phyloP scores from a whole-genome alignment of 2,797 vertebrate genomes.

The Anableps anableps region DNA sequence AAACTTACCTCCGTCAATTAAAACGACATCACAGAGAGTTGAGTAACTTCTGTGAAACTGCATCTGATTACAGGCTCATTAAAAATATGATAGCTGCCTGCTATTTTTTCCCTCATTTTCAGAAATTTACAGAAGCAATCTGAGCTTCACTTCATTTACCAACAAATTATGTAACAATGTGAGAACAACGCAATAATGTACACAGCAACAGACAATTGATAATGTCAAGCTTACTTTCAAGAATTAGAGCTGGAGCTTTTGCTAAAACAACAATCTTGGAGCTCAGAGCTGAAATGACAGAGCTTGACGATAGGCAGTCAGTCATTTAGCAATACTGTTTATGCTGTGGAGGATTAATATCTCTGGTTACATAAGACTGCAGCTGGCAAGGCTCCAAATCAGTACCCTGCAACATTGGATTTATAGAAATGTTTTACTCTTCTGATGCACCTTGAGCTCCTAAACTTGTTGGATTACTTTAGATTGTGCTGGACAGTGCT shows the following conservation, averaged over 20 bases:
- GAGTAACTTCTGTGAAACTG: background rate
- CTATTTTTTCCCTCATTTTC: background rate
- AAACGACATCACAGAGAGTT: background rate
- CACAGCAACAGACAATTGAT: background rate
- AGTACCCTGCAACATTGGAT: constrained; percentile 1
- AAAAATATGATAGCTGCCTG: background rate
- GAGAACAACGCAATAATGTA: background rate
- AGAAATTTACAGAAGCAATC: background rate
- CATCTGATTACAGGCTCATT: background rate
- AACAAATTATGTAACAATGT: background rate
- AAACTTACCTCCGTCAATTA: background rate
- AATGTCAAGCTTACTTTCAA: background rate
- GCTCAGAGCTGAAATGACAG: constrained; percentile 3
- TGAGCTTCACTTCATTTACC: background rate
- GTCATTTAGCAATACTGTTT: constrained; percentile 13
- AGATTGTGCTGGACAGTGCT: background rate
- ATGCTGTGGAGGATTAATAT: constrained; percentile 5
- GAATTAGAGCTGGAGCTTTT: constrained; percentile 8
- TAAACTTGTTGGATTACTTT: background rate
- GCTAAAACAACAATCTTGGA: constrained; percentile 5
- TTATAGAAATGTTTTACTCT: constrained; percentile 8
- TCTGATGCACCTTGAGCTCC: background rate
- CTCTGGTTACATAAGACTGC: constrained; percentile 13
- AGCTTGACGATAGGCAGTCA: constrained; percentile 3
- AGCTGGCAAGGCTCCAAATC: constrained; percentile 21